Percentiles rank a stretch among this genome's conserved stretches.
phyloP scores from a whole-genome alignment of 2,113 vertebrate genomes.

The Sturnus vulgaris region DNA sequence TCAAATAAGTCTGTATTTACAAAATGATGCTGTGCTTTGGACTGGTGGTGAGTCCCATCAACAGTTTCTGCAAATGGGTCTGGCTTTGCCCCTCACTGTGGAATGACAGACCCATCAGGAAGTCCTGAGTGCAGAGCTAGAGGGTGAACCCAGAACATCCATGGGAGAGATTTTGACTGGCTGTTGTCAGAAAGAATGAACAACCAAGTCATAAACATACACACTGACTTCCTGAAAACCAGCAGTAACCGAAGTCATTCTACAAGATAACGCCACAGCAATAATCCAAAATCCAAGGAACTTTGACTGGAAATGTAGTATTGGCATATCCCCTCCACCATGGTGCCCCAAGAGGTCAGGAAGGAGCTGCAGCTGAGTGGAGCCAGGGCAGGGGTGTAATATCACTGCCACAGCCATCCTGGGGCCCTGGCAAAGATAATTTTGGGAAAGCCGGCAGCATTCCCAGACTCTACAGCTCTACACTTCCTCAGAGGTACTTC shows the following conservation, averaged over 20 bases:
- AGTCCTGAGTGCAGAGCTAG: not conserved
- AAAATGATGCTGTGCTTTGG: not conserved
- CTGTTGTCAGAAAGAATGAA: not conserved
- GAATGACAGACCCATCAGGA: not conserved
- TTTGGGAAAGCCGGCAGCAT: not conserved
- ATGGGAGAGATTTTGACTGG: not conserved
- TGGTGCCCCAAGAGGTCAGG: not conserved
- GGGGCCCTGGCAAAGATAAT: not conserved
- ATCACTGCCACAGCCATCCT: not conserved
- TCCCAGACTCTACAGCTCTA: not conserved
- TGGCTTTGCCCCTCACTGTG: not conserved
- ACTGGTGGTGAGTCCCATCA: not conserved
- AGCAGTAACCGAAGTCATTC: not conserved
- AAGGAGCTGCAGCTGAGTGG: not conserved
- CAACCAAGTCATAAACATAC: not conserved
- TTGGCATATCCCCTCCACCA: not conserved
- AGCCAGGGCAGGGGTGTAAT: rapidly evolving
- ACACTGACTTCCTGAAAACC: not conserved
- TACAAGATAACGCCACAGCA: not conserved
- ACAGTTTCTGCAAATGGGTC: not conserved
- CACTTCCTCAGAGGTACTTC: not conserved
- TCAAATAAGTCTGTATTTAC: not conserved
- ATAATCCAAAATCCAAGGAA: not conserved
- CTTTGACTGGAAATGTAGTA: not conserved
- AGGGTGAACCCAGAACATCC: not conserved